Evolutionary conservation across 2,888 invertebrate species (phyloP).

Genomic region (Julus scanicus): DNA sequence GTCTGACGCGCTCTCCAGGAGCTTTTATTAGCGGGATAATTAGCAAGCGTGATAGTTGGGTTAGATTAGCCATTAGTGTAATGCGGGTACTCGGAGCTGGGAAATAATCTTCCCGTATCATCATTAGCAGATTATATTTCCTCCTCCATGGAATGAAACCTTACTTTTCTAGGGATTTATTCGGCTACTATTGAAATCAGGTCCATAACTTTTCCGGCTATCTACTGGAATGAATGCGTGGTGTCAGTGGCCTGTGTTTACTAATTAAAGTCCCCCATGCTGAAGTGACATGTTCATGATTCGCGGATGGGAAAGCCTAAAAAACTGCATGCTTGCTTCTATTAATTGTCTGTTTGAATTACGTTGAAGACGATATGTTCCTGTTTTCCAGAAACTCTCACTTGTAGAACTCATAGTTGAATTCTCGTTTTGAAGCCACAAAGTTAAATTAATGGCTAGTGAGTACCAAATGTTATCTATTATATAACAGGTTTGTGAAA

Average conservation of each 20-base stretch:
- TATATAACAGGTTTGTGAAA: too few relatives aligned
- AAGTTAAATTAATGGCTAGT: too few relatives aligned
- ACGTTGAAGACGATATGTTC: too few relatives aligned
- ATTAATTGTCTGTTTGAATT: too few relatives aligned
- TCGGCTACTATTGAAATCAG: slow-evolving; percentile 18
- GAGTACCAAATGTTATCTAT: too few relatives aligned
- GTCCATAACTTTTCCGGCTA: neutral
- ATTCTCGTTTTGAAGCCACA: too few relatives aligned
- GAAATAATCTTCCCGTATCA: slow-evolving; percentile 27
- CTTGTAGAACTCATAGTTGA: too few relatives aligned
- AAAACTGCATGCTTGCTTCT: too few relatives aligned
- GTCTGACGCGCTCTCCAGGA: slow-evolving; percentile 29
- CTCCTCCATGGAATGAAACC: neutral
- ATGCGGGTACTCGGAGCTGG: slow-evolving; percentile 39
- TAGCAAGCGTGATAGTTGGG: slow-evolving; percentile 42
- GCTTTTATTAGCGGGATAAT: slow-evolving; percentile 21
- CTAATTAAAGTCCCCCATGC: neutral
- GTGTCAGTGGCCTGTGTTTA: slow-evolving; percentile 13
- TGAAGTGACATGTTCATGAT: neutral
- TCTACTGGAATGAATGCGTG: neutral
- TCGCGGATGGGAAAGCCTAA: neutral
- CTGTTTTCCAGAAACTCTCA: too few relatives aligned
- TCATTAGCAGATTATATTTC: slow-evolving; percentile 22
- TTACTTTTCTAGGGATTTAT: neutral
- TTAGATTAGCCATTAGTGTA: slow-evolving; percentile 39